Evolutionary conservation across 2,113 vertebrate species (phyloP), one percentile per base, ranked within the genome.

Genomic region (Oreotrochilus melanogaster): DNA sequence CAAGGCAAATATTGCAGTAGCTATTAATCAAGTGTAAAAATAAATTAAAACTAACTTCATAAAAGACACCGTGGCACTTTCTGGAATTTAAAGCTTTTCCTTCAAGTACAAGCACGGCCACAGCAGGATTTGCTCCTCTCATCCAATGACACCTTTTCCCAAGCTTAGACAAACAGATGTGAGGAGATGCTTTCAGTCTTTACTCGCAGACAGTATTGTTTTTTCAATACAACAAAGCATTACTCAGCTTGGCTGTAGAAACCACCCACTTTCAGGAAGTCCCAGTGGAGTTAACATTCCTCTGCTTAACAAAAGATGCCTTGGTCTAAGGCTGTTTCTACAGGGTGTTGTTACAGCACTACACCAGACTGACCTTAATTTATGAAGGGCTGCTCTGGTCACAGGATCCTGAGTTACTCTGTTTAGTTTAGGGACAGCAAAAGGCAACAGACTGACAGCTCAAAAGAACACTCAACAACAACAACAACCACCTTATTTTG

Each of bases 1-100:
- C 92, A 89, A 89, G 76, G n/a, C 86, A 91, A 95, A 96, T 81
- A 91, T 21, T 89, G 82, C 83, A 83, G 75, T 31, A 93, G 66
- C 45, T 93, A 94, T 90, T 86, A 92, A 90, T 92, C 75, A 87
- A 92, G 75, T 39, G 86, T 92, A 96, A 97, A 97, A 96, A 87
- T 92, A 94, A 95, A 95, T 96, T 85, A 83, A 92, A 94, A 76
- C 43, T 84, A 60, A 73, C 81, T 95, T 94, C 16, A 80, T 95
- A 61, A 94, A 91, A 94, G 86, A 93, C 9, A 14, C 54, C n/a
- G 56, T 64, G 66, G 28, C 48, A 60, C 78, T 90, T 65, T 31
- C 33, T 78, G 42, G 53, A 48, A 61, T 74, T 69, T 94, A 93
- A 96, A 88, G 69, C 76, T 84, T 96, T 97, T 90, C 93, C 97